Base-by-base conservation (phyloP, 2,113 vertebrate species). In the Melanotaenia duboulayi region DNA sequence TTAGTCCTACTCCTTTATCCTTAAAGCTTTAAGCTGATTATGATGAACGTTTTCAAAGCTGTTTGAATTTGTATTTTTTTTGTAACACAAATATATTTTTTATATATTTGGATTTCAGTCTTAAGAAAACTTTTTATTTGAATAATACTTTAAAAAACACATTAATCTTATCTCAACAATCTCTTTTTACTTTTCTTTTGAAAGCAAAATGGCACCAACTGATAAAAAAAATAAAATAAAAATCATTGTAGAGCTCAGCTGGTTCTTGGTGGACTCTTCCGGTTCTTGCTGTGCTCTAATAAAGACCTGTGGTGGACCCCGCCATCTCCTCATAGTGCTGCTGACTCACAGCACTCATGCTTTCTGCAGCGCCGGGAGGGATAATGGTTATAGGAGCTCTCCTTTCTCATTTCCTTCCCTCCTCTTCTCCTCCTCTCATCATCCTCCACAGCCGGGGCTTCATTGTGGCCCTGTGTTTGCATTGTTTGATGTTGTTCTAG, bases 401-500 rank as follows among this genome's bases (percentile, higher is more conserved):
- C 66, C 7, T 61, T 49, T 76, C 23, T 49, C 55, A 9, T 74
- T 77, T 56, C 83, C 87, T 50, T 86, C 91, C 89, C 60, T 48
- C 87, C 0, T 39, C 19, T 74, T 92, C 91, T 92, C 84, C 16
- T 71, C 78, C 76, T 72, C 86, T 92, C 93, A 90, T 82, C 74
- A 44, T 75, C 71, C 77, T 76, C 66, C 76, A 60, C 79, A 77
- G 78, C 82, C 64, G 19, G 80, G 40, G 65, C 59, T 28, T 74
- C 81, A 60, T 8, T 76, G 84, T 72, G 35, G 87, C 77, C 84
- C 78, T 13, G 56, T 37, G 78, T 79, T 83, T 54, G 70, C 81
- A 92, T 91, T 93, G 90, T 93, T 92, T 93, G 91, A 93, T 93
- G 89, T 89, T 61, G 83, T 91, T 92, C 68, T 70, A 89, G 87